Base-by-base conservation (phyloP, 2,888 invertebrate species). In the Arctia plantaginis region DNA sequence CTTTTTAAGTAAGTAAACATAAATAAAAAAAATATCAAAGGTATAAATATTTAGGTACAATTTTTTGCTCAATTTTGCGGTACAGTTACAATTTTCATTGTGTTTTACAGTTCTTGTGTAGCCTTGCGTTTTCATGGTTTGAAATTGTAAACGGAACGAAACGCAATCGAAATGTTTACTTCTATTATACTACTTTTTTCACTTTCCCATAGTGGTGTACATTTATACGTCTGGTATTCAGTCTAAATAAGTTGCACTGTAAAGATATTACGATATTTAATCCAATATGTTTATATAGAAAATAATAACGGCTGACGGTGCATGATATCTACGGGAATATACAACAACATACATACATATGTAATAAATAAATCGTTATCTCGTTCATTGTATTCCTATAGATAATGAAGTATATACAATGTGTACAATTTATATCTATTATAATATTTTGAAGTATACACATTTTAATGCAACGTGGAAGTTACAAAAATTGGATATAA, bases 31-130 rank as follows among this genome's bases (percentile, higher is more conserved):
- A 33, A 8, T n/a, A 44, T 67, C 67, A 67, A 39, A 44, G 23
- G 27, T 27, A n/a, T 44, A 27, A 71, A 66, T 27, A 44, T 55
- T 66, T 71, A 30, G 10, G 39, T 35, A 35, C 35, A 35, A 47
- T 15, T 72, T 72, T 72, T 66, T 72, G 55, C 23, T 55, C 18
- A 15, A 62, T 62, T 30, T 30, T 62, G 30, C 30, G n/a, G 59
- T 59, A 59, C 62, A 15, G 62, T 62, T 62, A 20, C 30, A 30
- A 62, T 62, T 30, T 30, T 15, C 1, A 62, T 62, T 30, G 3
- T 27, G 8, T 4, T 62, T 30, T 62, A 18, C 27, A 27, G 3
- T 62, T 30, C 59, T 30, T 30, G 13, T 62, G 59, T 20, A 47
- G 62, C 62, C 18, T 30, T 62, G 30, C 27, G 18, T 62, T 62